These are phyloP conservation scores for Heliconius sara DNA, from an alignment of 2,888 invertebrate species.

Conservation along the genomic window DNA sequence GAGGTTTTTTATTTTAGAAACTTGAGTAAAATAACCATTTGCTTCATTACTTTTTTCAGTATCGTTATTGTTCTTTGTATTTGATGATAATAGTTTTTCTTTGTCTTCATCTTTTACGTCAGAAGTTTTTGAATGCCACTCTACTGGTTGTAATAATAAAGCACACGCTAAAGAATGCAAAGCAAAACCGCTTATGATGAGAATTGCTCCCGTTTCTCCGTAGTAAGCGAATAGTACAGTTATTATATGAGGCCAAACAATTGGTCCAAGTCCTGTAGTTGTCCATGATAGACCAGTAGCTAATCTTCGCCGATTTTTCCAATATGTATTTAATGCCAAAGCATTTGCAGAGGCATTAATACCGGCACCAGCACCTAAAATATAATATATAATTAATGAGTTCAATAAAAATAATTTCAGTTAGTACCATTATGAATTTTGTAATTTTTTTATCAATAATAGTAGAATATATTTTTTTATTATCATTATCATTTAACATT, in stretches of 20 bases:
- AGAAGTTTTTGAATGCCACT: slow-evolving; percentile 86
- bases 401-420: not conserved
- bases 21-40: slow-evolving; percentile 73
- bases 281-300: slow-evolving; percentile 90
- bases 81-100: slow-evolving; percentile 58
- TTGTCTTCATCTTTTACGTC: slow-evolving; percentile 58
- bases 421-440: not conserved
- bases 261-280: slow-evolving; percentile 88
- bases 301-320: slow-evolving; percentile 87
- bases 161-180: slow-evolving; percentile 87
- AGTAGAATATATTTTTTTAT: too few species aligned
- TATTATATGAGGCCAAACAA: slow-evolving; percentile 88
- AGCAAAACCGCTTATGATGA: slow-evolving; percentile 87
- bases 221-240: slow-evolving; percentile 85
- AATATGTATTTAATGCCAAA: slow-evolving; percentile 89
- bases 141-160: slow-evolving; percentile 88
- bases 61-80: slow-evolving; percentile 49
- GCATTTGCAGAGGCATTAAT: slow-evolving; percentile 88
- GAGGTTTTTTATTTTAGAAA: slow-evolving; percentile 73
- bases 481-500: too few species aligned
- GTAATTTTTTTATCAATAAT: too few species aligned
- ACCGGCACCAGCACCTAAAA: slow-evolving; percentile 86
- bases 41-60: slow-evolving; percentile 61
- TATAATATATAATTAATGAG: not conserved
- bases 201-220: slow-evolving; percentile 86